These are phyloP conservation scores for Urocitellus parryii DNA, from an alignment of 2,113 vertebrate species.

Conservation along the genomic window DNA sequence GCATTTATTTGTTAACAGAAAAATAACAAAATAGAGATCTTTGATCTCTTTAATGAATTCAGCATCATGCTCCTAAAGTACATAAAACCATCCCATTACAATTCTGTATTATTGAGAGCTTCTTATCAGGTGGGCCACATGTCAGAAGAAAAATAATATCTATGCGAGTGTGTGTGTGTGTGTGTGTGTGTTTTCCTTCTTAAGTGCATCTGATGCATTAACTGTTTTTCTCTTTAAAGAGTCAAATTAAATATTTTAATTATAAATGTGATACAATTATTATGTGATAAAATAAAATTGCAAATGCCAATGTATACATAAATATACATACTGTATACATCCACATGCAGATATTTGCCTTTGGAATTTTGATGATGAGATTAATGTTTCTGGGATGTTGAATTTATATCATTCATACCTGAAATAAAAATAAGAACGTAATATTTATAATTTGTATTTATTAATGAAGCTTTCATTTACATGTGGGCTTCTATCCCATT, in stretches of 20 bases:
- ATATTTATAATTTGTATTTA: background rate
- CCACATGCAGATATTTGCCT: background rate
- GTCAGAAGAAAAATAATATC: background rate
- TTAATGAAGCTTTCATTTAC: background rate
- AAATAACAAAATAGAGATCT: slow-evolving; percentile 40
- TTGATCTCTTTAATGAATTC: slow-evolving; percentile 59
- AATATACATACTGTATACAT: background rate
- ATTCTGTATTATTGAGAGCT: slow-evolving; percentile 21
- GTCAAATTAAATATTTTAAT: background rate
- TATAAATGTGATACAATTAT: slow-evolving; percentile 22
- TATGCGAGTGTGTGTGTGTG: background rate
- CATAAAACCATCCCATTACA: slow-evolving; percentile 15
- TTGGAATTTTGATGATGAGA: background rate
- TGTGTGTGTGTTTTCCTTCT: background rate
- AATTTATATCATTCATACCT: slow-evolving; percentile 3
- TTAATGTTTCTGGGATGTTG: background rate
- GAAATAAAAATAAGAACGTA: background rate
- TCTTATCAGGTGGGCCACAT: slow-evolving; percentile 6
- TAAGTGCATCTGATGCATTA: background rate
- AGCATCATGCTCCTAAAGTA: background rate
- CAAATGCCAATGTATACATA: background rate
- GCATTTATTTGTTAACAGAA: slow-evolving; percentile 45
- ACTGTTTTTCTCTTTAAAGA: background rate
- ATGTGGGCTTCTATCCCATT: background rate
- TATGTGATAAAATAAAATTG: background rate